Base-by-base conservation (phyloP, 1,140 invertebrate species). In the Parasteatoda tepidariorum region DNA sequence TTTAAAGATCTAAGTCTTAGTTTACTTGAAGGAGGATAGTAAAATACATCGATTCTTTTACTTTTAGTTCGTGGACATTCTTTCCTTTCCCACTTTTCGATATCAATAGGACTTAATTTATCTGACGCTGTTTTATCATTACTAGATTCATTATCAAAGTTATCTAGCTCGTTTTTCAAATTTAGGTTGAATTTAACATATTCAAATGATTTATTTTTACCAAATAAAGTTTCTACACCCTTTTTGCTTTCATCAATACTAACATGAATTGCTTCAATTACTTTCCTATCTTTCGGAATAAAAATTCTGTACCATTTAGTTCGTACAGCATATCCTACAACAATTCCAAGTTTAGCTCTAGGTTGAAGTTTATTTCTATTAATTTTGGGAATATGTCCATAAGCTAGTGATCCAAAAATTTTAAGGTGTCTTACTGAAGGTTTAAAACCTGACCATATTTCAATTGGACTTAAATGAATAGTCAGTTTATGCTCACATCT, bases 281-380 rank as follows among this genome's bases (percentile, higher is more conserved):
- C 33, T 62, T 68, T 0, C 26, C n/a, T 68, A 41, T 34, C 34
- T 41, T 41, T 41, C 11, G n/a, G 34, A 24, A 68, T n/a, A 24
- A 24, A 41, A 24, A 48, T 22, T 4, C 6, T 7, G 6, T 41
- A 68, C 24, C 66, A 3, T 9, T 38, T 38, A 28, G 22, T 68
- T 41, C 11, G 4, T 2, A 34, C 11, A 6, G 18, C 2, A 22
- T 48, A 41, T 1, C n/a, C n/a, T 11, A 68, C n/a, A 26, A 48
- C 22, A 68, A 41, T 68, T 7, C 18, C n/a, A 68, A 68, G 33
- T 41, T 68, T 41, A 0, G n/a, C 34, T 41, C n/a, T 68, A 2
- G 66, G 34, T 68, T 68, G 66, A 24, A 41, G 31, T 34, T 68
- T 67, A 67, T 67, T 68, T 41, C n/a, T n/a, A 18, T 22, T 67